Percentiles rank a stretch among this genome's conserved stretches.
Conservation (phyloP, 1,140 invertebrate genomes). For the Lepidurus couesii region DNA sequence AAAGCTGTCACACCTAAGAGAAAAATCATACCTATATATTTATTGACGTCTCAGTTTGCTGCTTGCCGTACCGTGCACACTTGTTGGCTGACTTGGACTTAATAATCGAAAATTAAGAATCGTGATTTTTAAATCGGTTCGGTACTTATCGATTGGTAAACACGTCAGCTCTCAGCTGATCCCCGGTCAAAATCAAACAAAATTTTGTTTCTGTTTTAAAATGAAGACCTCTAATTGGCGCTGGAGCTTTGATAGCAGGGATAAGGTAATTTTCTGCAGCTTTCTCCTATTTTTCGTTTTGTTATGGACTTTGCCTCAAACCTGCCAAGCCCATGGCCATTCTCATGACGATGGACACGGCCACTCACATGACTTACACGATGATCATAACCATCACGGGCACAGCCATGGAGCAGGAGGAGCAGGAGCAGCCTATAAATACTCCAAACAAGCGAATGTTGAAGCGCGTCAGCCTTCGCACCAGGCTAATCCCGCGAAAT, state of each 20-base stretch:
- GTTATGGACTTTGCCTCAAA: conserved; percentile 27
- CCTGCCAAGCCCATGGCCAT: conserved; percentile 32
- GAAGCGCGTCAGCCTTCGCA: conserved; percentile 40
- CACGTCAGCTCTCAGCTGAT: not conserved
- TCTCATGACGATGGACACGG: conserved; percentile 41
- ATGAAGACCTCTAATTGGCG: not conserved
- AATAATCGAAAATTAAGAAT: not conserved
- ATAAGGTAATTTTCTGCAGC: not conserved
- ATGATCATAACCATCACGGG: conserved; percentile 44
- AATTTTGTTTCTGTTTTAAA: not conserved
- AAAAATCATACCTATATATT: too few species aligned
- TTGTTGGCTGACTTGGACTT: not conserved
- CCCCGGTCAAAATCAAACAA: not conserved
- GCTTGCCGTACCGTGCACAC: too few species aligned
- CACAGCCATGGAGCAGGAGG: conserved; percentile 40
- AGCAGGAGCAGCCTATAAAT: conserved; percentile 64
- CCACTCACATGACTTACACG: conserved; percentile 44
- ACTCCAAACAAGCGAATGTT: conserved; percentile 64
- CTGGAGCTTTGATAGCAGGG: not conserved
- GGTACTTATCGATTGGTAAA: not conserved
- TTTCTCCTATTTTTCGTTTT: conserved; percentile 11
- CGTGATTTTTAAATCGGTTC: not conserved
- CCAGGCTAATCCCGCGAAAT: conserved; percentile 29
- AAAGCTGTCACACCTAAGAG: too few species aligned
- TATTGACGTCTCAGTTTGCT: too few species aligned